Evolutionary conservation across 2,888 invertebrate species (phyloP), one percentile per base, ranked within the genome.

Genomic region (Limnephilus marmoratus): DNA sequence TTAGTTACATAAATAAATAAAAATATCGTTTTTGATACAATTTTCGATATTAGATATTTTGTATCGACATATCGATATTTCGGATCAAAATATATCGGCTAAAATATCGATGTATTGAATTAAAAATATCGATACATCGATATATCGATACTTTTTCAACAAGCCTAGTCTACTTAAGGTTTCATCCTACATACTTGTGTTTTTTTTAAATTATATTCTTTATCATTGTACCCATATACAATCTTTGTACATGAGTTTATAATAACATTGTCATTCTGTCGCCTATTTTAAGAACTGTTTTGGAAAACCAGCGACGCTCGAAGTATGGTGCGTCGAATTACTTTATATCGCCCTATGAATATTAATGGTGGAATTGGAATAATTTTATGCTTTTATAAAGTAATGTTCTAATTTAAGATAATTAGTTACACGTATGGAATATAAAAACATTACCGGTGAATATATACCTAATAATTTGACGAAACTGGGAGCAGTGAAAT

Each of bases 351-450:
- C 92, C 82, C 81, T 91, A 91, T 93, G 93, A 93, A 93, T 93
- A 93, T 93, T 93, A 93, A 93, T 93, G 93, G 90, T 34, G 87
- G 41, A 91, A 93, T 93, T 93, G 93, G 92, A 93, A 93, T 93
- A 93, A 93, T 93, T 92, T 93, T 93, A 91, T 91, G 90, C 89
- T 93, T 93, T 93, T 93, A 91, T 93, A 91, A 92, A 93, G 93
- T 93, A 93, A 93, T 93, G 92, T 85, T 92, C 85, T 91, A 93
- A 92, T 93, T 92, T 87, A 37, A 92, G 92, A 91, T 91, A 91
- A 93, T 93, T 93, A 93, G 90, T 88, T 91, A 91, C 86, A 91
- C 81, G 91, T 91, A 91, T 90, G 81, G 91, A 85, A 91, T 91
- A 91, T 34, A 37, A 87, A 90, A 82, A 31, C 24, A 68, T 68